Evolutionary conservation across 2,888 invertebrate genomes (phyloP).

Genomic region (Trichopria drosophilae): DNA sequence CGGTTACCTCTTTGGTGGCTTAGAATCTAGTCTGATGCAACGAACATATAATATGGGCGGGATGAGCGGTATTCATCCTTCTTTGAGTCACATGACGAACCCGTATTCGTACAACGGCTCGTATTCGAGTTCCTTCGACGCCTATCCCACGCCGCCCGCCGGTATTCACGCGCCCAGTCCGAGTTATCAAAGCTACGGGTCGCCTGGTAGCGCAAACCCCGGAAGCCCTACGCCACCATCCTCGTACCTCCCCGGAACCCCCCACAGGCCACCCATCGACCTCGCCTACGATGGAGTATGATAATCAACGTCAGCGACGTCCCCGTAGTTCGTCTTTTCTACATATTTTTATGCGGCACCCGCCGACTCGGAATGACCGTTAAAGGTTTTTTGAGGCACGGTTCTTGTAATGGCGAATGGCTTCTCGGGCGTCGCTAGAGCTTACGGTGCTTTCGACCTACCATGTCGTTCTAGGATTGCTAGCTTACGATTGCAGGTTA

Average conservation of each 20-base stretch:
- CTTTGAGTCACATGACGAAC: conserved; percentile 41
- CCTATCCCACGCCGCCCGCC: conserved; percentile 62
- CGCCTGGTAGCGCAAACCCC: conserved; percentile 24
- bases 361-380: too few species aligned
- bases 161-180: conserved; percentile 70
- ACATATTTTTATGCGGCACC: conserved; percentile 55
- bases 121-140: conserved; percentile 55
- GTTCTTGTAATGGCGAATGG: too few species aligned
- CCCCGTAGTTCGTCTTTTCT: conserved; percentile 47
- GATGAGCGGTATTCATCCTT: conserved; percentile 52
- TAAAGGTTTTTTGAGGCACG: too few species aligned
- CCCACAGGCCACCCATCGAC: conserved; percentile 51
- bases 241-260: conserved; percentile 42
- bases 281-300: conserved; percentile 57
- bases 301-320: conserved; percentile 51
- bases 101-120: conserved; percentile 55
- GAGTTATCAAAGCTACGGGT: conserved; percentile 63
- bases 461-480: conserved; percentile 16
- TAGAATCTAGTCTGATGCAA: conserved; percentile 55
- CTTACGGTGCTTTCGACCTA: conserved; percentile 22
- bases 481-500: too few species aligned
- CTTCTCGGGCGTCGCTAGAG: conserved; percentile 24
- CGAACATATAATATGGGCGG: conserved; percentile 53
- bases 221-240: conserved; percentile 40
- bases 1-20: conserved; percentile 53